These are phyloP conservation scores for Podarcis muralis DNA, from an alignment of 2,113 vertebrate species.

Conservation along the genomic window DNA sequence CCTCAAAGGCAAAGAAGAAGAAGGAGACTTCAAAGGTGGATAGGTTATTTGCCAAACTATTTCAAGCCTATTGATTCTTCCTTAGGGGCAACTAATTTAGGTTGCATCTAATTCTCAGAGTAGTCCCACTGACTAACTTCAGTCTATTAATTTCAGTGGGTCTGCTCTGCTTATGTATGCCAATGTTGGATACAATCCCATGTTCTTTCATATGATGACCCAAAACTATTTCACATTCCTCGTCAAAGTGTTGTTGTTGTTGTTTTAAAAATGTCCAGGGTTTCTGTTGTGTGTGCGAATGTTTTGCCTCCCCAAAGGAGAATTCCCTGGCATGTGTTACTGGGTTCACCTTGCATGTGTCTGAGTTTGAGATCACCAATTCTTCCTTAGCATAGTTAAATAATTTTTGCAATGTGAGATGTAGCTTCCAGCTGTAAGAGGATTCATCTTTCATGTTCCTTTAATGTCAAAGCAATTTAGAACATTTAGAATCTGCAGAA, in stretches of 20 bases:
- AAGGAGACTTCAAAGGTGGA: neutral
- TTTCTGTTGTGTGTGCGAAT: neutral
- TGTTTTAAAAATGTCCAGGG: neutral
- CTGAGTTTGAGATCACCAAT: constrained; percentile 33
- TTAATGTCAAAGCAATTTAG: constrained; percentile 50
- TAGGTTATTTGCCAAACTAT: neutral
- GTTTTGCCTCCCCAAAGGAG: constrained; percentile 6
- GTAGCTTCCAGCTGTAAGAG: constrained; percentile 73
- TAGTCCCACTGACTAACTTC: no score
- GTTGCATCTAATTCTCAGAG: no score
- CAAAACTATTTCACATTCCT: neutral
- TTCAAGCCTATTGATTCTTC: neutral
- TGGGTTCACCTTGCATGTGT: constrained; percentile 44
- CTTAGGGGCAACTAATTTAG: neutral
- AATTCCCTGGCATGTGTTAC: neutral
- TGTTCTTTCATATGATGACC: neutral
- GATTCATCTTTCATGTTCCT: constrained; percentile 59
- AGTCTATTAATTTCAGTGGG: no score
- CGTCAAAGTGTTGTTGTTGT: neutral
- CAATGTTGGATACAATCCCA: no score
- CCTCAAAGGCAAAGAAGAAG: neutral
- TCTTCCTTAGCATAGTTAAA: constrained; percentile 29
- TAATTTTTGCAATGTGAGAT: constrained; percentile 69
- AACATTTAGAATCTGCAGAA: constrained; percentile 56
- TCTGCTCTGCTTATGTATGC: no score